Evolutionary conservation across 2,113 vertebrate genomes (phyloP), one percentile per base, ranked within the genome.

Genomic region (Ariopsis seemanni): DNA sequence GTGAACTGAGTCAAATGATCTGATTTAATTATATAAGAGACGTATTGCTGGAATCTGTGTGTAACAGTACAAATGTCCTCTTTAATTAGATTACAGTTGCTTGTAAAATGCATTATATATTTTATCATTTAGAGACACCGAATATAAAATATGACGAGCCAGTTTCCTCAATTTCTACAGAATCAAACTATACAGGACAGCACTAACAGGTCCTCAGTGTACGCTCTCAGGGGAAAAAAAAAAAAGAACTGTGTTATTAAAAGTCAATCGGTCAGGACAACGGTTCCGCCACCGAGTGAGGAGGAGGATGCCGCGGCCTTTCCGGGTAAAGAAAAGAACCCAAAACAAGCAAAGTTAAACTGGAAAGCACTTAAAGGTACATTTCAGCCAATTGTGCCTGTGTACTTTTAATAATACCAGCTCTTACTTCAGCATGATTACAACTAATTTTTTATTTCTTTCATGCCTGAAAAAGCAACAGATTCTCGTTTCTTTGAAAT

Each of bases 401-500:
- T 74, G 71, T 74, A 22, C 22, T 25, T 25, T 50, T 12, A 75
- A 79, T 30, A 30, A 27, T 27, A 8, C 4, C 77, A 57, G 52
- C 52, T 79, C 77, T 30, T 57, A 55, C 27, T 17, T 79, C 77
- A 30, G 52, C 7, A 1, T 52, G 22, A 89, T 85, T 82, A 89
- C 86, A 81, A 34, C 30, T 34, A 22, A 9, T 42, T 42, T 20
- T 88, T 57, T 74, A 55, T 50, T 53, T 60, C 10, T 2, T 53
- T 84, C 60, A 50, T n/a, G 69, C 18, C 30, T 62, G 50, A 22
- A 34, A 22, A 22, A 50, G 83, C 88, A 87, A 87, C 87, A 82
- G 90, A 88, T 89, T 93, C 92, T 93, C 91, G 4, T 58, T 82
- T 93, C 63, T 83, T 89, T 86, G 22, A 89, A 88, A 65, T 88